Evolutionary conservation across 2,888 invertebrate genomes (phyloP).

Genomic region (Hofmannophila pseudospretella): DNA sequence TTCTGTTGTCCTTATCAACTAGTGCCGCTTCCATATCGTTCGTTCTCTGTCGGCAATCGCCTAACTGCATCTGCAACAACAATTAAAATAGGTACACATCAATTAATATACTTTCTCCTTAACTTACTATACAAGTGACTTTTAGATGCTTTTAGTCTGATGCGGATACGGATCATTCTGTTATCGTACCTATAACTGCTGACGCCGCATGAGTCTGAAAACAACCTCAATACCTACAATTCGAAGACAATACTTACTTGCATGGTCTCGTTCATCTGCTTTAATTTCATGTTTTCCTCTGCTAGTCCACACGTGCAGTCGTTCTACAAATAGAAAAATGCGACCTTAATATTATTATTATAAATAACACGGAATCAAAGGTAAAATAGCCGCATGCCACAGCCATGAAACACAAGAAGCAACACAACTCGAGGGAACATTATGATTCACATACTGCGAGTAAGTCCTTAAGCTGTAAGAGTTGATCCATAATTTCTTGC

Average conservation of each 20-base stretch:
- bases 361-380: neutral
- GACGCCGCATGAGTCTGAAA: no score
- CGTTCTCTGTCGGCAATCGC: slow-evolving; percentile 26
- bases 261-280: slow-evolving; percentile 31
- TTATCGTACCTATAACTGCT: no score
- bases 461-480: slow-evolving; percentile 42
- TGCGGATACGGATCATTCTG: no score
- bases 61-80: slow-evolving; percentile 20
- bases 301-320: slow-evolving; percentile 49
- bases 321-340: slow-evolving; percentile 32
- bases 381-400: no score
- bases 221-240: no score
- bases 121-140: neutral
- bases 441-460: slow-evolving; percentile 57
- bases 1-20: slow-evolving; percentile 23
- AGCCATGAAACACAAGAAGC: no score
- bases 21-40: slow-evolving; percentile 32
- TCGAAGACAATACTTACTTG: slow-evolving; percentile 31
- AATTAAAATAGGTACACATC: neutral
- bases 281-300: slow-evolving; percentile 43
- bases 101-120: no score
- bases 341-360: no score
- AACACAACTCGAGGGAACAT: no score
- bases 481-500: slow-evolving; percentile 44
- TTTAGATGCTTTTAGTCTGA: no score